Evolutionary conservation across 2,888 invertebrate genomes (phyloP), one percentile per base, ranked within the genome.

Genomic region (Lingula anatina): DNA sequence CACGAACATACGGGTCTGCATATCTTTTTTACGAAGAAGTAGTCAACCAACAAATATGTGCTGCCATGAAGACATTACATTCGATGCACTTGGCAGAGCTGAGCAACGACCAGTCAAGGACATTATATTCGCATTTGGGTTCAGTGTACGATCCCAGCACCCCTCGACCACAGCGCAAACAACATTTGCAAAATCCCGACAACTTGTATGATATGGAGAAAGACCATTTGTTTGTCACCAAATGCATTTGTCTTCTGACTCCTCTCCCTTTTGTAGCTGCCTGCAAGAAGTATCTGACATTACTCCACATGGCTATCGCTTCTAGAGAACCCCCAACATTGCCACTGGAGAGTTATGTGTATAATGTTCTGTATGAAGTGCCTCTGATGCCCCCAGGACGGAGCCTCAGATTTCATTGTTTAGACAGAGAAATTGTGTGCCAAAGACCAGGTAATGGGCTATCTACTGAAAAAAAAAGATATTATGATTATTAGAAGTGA

Each of bases 21-120:
- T 85, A 93, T 61, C 87, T 94, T 20, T 97, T 97, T 78, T 96
- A 89, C 80, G 99, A 99, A 80, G 92, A 94, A 81, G 92, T 96
- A 60, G 85, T 87, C 50, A 92, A 93, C 78, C 82, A 86, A 46
- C 88, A 92, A 75, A 93, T 97, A 63, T 92, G 93, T 76, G 88
- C 87, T 67, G 94, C 95, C 46, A 94, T 97, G 88, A 92, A 94
- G 76, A 92, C 92, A 35, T 82, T 96, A 61, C 93, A 94, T 81
- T 87, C 86, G 76, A 78, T 76, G 71, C 77, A 78, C 59, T 68
- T 74, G 40, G 68, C 71, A 0, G 73, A 73, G 49, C 53, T 64
- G 24, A 56, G 57, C 51, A 61, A 60, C 44, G 53, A 50, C 37
- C 50, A 67, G 53, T 60, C 62, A 12, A 46, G 57, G 28, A 61